Base-by-base conservation (phyloP, 2,797 vertebrate species). In the Delichon dasypus region DNA sequence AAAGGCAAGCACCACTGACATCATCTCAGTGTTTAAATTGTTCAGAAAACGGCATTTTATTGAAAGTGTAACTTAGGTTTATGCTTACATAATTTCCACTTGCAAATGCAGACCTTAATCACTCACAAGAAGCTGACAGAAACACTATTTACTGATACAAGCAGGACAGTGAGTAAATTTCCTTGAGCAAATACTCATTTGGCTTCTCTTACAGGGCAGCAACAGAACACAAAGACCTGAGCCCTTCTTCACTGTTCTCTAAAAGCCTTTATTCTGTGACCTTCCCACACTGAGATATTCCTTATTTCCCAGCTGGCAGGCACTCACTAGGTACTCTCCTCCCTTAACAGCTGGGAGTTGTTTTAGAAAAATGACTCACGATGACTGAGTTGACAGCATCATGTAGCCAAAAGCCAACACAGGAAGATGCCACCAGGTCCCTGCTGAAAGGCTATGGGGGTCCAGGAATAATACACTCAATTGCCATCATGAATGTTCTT, bases 311-410 rank as follows among this genome's bases (percentile, higher is more conserved):
- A 62, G 15, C 36, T 68, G 82, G 75, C 68, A 95, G 68, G 76
- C 85, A 89, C 85, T 67, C 83, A 86, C 70, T 62, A 88, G 79
- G 79, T 86, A 79, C 55, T 75, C 70, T 89, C 55, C 48, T 94
- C 70, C 54, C 70, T 62, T 38, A 55, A 86, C 62, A 94, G 82
- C 51, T 4, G 8, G 44, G 82, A 93, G 62, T 29, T 81, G 81
- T 91, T 95, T 91, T 81, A 95, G 92, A 89, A 65, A 85, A 95
- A 94, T 90, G 76, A 95, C 48, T 94, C 88, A 86, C 75, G 79
- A 92, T 8, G 27, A 92, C 58, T 36, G 70, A 85, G 23, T n/a
- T 83, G 50, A 83, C 58, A 91, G 76, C 64, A 75, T 21, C 45
- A 53, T 0, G 26, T 11, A 87, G 87, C 66, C 85, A 85, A 83